Base-by-base conservation (phyloP, 2,888 invertebrate genomes). In the Kryphioiulus occultus region DNA sequence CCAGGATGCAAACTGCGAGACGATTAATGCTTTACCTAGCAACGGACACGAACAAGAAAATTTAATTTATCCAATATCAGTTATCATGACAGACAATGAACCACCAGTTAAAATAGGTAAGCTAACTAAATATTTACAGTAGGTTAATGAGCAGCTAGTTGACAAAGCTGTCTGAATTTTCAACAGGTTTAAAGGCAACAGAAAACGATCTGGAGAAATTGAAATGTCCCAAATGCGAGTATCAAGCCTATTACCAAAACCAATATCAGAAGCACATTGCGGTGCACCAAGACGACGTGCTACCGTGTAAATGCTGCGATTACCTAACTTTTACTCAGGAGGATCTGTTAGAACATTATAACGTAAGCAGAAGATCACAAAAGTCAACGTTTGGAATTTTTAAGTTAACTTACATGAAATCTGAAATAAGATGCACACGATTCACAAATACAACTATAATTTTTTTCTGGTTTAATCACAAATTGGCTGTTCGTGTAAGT, bases 181-280 rank as follows among this genome's bases (percentile, higher is more conserved):
- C 90, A 39, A 30, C 44, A 92, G 92, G 92, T 88, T 89, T 92
- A 88, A 92, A 92, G 89, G 90, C 92, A 0, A 90, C 91, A 0
- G 91, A 91, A 88, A 89, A 89, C 35, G 91, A 91, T 59, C 89
- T 92, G 88, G 91, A 91, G 89, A 91, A 91, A 88, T 88, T 92
- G 86, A 91, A 90, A 87, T 92, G 92, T 89, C 89, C 90, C 0
- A 91, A 91, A 89, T 92, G 92, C 90, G 90, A 90, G 42, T 92
- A 91, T 90, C 92, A 92, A 89, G 91, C 90, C 0, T 92, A 91
- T 89, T 92, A 92, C 88, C 89, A 89, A n/a, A 91, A 92, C 88
- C 92, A 92, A 90, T 92, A 91, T 89, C 91, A 92, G 89, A 90
- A 91, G 39, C 92, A 92, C 89, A 90, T 92, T 22, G 89, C 90